These are phyloP conservation scores for Patella pellucida DNA, from an alignment of 2,888 invertebrate species.

Conservation along the genomic window DNA sequence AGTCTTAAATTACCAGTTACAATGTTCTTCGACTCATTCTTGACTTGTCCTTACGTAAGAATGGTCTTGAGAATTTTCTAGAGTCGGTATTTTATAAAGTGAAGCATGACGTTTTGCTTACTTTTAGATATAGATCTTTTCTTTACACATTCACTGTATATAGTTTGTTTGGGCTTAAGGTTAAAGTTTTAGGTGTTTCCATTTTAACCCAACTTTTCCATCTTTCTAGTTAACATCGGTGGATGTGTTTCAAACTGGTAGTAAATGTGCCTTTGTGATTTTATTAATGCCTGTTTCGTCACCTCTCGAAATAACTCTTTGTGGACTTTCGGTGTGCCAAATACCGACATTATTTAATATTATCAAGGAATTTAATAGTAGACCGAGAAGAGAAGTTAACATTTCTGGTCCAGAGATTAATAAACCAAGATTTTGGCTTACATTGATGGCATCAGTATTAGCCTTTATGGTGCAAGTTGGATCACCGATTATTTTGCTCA, in stretches of 20 bases:
- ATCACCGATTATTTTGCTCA: neutral
- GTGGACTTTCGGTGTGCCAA: neutral
- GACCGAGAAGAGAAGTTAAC: neutral
- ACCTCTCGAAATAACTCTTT: neutral
- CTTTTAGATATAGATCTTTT: too few relatives aligned
- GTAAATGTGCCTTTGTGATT: slow-evolving; percentile 16
- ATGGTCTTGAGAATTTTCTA: too few relatives aligned
- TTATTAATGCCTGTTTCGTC: neutral
- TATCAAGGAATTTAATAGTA: neutral
- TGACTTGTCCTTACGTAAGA: too few relatives aligned
- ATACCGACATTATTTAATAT: neutral
- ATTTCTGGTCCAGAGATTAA: neutral
- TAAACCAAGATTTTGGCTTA: neutral
- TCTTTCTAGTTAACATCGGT: slow-evolving; percentile 29
- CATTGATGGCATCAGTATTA: neutral
- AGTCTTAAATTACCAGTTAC: too few relatives aligned
- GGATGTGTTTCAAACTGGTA: slow-evolving; percentile 25
- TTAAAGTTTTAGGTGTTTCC: too few relatives aligned
- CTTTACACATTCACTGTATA: too few relatives aligned
- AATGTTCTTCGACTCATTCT: too few relatives aligned
- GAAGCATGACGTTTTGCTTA: too few relatives aligned
- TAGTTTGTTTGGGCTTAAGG: too few relatives aligned
- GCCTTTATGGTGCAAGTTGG: neutral
- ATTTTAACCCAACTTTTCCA: too few relatives aligned
- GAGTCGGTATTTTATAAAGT: too few relatives aligned